Percentiles rank a stretch among this genome's conserved stretches.
phyloP scores from a whole-genome alignment of 2,888 invertebrate species.

The Eulithis prunata region DNA sequence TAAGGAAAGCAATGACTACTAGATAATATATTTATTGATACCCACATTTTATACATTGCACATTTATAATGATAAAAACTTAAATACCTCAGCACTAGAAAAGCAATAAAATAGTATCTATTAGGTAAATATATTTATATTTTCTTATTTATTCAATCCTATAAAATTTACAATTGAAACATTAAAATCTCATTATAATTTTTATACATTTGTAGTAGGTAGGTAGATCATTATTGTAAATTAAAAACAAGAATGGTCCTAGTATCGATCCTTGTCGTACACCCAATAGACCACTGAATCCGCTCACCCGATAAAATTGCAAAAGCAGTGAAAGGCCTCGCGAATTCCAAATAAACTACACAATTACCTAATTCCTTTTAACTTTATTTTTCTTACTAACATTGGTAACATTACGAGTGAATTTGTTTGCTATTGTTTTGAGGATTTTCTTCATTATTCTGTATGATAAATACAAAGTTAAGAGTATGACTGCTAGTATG shows the following conservation, averaged over 20 bases:
- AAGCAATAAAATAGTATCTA: not conserved
- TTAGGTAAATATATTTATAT: not conserved
- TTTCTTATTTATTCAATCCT: too few species aligned
- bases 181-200: too few species aligned
- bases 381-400: slow-evolving; percentile 21
- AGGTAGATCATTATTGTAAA: too few species aligned
- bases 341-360: not conserved
- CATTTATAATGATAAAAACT: slow-evolving; percentile 2
- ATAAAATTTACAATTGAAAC: too few species aligned
- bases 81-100: slow-evolving; percentile 4
- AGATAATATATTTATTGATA: not conserved
- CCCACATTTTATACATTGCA: not conserved
- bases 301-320: too few species aligned
- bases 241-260: too few species aligned
- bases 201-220: too few species aligned
- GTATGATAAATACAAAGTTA: slow-evolving; percentile 18
- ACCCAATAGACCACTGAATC: too few species aligned
- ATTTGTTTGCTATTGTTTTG: slow-evolving; percentile 7
- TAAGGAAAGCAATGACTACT: not conserved
- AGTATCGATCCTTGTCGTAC: too few species aligned
- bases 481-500: slow-evolving; percentile 41
- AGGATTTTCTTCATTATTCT: slow-evolving; percentile 21
- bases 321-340: not conserved
- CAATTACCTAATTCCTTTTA: slow-evolving; percentile 16
- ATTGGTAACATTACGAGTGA: not conserved